A percentile compares a stretch with the other conserved stretches of the same genome.
These are phyloP conservation scores for Forficula auricularia DNA, from an alignment of 1,140 invertebrate species.

Conservation along the genomic window DNA sequence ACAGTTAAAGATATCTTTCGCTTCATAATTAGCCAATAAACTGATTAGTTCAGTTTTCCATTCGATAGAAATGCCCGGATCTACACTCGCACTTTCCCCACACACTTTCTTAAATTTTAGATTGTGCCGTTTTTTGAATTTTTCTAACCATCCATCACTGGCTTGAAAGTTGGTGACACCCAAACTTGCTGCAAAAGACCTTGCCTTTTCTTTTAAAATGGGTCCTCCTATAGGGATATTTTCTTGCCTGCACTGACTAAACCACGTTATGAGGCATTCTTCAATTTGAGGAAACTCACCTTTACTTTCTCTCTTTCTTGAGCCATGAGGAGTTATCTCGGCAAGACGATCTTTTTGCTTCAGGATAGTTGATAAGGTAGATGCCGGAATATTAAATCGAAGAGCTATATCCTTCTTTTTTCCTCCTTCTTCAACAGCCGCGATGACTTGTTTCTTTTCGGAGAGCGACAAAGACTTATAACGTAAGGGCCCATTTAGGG, in stretches of 20 bases:
- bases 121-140: constrained; percentile 21
- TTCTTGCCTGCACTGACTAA: constrained; percentile 17
- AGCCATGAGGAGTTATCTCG: no score
- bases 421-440: no score
- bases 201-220: constrained; percentile 21
- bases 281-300: no score
- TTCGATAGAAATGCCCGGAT: constrained; percentile 9
- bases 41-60: constrained; percentile 11
- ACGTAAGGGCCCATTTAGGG: no score
- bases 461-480: no score
- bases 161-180: constrained; percentile 18
- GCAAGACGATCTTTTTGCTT: no score
- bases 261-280: no score
- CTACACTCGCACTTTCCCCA: constrained; percentile 19
- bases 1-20: constrained; percentile 27
- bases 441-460: no score
- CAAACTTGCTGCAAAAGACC: constrained; percentile 19
- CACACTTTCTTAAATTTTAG: constrained; percentile 21
- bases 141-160: constrained; percentile 23
- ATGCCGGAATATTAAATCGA: no score
- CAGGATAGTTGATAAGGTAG: no score
- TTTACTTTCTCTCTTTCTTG: no score
- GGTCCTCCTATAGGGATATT: constrained; percentile 20
- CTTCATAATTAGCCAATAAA: constrained; percentile 19
- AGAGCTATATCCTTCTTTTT: no score